A percentile compares a stretch with the other conserved stretches of the same genome.
These are phyloP conservation scores for Cheirogaleus medius DNA, from an alignment of 2,113 vertebrate genomes.

Conservation along the genomic window DNA sequence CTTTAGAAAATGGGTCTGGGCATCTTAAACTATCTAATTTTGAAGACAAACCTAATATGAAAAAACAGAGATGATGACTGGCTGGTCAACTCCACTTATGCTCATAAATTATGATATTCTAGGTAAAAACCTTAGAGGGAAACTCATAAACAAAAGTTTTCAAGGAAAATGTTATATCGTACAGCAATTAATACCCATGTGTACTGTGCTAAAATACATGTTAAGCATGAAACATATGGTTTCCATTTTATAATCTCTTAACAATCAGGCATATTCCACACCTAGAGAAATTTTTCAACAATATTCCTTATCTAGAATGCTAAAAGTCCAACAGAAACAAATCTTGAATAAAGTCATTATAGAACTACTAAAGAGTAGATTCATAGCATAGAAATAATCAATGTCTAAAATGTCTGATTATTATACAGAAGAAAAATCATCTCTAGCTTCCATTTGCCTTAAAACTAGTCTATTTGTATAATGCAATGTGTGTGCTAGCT, in stretches of 20 bases:
- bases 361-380: background rate
- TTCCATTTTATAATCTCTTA: slow-evolving; percentile 78
- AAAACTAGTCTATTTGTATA: background rate
- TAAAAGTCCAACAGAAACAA: slow-evolving; percentile 27
- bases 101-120: background rate
- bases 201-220: slow-evolving; percentile 66
- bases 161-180: background rate
- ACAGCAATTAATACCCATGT: slow-evolving; percentile 31
- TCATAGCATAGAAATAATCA: background rate
- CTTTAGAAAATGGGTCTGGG: background rate
- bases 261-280: slow-evolving; percentile 70
- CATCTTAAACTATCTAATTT: background rate
- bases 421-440: background rate
- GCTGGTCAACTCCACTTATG: background rate
- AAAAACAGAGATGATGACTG: background rate
- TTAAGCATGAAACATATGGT: slow-evolving; percentile 78
- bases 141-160: background rate
- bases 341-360: background rate
- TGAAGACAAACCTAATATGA: background rate
- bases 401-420: background rate
- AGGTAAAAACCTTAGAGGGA: background rate
- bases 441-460: background rate
- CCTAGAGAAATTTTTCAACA: slow-evolving; percentile 67
- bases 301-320: slow-evolving; percentile 71
- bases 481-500: background rate